Evolutionary conservation across 2,888 invertebrate species (phyloP).

Genomic region (Amblyteles armatorius): DNA sequence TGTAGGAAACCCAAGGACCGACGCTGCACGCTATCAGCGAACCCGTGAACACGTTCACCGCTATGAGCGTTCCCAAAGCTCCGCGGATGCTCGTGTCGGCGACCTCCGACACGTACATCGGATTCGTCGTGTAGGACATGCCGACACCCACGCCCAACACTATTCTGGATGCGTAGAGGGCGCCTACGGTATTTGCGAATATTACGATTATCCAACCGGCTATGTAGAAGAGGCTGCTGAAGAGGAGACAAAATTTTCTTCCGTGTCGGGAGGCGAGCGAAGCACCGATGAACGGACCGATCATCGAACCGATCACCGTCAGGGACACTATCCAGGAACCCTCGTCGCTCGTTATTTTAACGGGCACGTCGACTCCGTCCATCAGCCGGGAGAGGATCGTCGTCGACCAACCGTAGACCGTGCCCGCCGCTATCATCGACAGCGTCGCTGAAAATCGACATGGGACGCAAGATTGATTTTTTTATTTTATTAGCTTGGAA

Average conservation of each 20-base stretch:
- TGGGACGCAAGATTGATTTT: background rate
- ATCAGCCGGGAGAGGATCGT: constrained; percentile 77
- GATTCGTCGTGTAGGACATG: constrained; percentile 81
- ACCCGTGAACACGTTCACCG: constrained; percentile 82
- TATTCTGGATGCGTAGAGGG: constrained; percentile 78
- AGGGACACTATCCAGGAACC: constrained; percentile 82
- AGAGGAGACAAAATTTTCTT: constrained; percentile 78
- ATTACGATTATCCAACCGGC: constrained; percentile 81
- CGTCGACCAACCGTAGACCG: constrained; percentile 83
- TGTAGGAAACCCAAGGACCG: constrained; percentile 79
- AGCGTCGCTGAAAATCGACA: constrained; percentile 77
- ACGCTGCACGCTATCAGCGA: constrained; percentile 80
- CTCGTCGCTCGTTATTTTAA: constrained; percentile 77
- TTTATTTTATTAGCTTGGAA: background rate
- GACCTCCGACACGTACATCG: constrained; percentile 83
- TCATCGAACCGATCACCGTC: constrained; percentile 82
- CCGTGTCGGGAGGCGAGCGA: constrained; percentile 79
- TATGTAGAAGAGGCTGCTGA: constrained; percentile 81
- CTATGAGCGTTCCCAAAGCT: constrained; percentile 81
- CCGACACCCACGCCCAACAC: constrained; percentile 82
- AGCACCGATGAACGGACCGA: constrained; percentile 81
- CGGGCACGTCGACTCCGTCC: constrained; percentile 72
- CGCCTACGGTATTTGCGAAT: constrained; percentile 75
- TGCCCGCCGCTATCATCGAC: constrained; percentile 83
- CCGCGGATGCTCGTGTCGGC: constrained; percentile 82